Conservation (phyloP, 1,140 invertebrate genomes). For the Oncopeltus fasciatus region DNA sequence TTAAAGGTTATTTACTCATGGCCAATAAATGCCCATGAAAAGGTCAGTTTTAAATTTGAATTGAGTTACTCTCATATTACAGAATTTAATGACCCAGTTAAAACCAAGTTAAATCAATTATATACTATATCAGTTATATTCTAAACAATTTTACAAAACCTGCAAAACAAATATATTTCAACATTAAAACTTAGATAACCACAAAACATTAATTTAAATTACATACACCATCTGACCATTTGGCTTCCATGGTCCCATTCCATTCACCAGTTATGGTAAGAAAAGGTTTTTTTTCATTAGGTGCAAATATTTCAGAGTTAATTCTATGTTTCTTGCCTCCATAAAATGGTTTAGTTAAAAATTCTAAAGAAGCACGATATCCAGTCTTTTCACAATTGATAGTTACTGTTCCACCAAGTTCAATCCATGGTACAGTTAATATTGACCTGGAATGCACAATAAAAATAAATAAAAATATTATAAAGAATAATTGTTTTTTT, state of each 20-base stretch:
- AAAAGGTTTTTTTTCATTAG: constrained; percentile 76
- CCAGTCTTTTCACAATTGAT: constrained; percentile 83
- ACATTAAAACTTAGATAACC: too few species aligned
- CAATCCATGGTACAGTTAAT: constrained; percentile 90
- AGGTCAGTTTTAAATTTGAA: too few species aligned
- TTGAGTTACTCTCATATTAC: too few species aligned
- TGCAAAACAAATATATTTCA: too few species aligned
- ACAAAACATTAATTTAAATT: not conserved
- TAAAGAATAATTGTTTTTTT: not conserved
- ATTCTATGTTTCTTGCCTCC: constrained; percentile 87
- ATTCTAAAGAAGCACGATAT: constrained; percentile 76
- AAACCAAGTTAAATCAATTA: too few species aligned
- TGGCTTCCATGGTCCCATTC: constrained; percentile 86
- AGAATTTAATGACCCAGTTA: too few species aligned
- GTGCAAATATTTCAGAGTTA: constrained; percentile 58
- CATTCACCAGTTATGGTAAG: constrained; percentile 81
- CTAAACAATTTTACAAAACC: too few species aligned
- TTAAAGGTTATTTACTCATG: too few species aligned
- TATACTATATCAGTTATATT: too few species aligned
- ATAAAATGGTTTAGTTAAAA: constrained; percentile 94
- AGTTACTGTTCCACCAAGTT: constrained; percentile 76
- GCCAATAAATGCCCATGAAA: too few species aligned
- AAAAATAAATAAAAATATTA: not conserved
- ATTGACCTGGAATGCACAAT: constrained; percentile 71
- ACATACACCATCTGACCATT: constrained; percentile 65